Evolutionary conservation across 1,140 invertebrate genomes (phyloP).

Genomic region (Drosophila elegans): DNA sequence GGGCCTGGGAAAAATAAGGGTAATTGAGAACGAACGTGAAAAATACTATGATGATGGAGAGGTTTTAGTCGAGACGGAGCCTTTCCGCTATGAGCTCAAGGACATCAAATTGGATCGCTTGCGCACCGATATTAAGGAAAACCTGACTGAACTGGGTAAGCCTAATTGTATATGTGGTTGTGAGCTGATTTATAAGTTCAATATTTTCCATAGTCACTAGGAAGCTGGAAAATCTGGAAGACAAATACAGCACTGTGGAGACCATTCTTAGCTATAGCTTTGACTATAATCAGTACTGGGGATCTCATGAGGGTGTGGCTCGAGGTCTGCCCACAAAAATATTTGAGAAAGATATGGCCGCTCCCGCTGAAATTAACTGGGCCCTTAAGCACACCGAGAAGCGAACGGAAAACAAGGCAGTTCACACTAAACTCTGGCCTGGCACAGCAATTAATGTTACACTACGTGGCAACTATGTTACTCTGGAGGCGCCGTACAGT

Average conservation of each 20-base stretch:
- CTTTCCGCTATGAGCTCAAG: conserved; percentile 90
- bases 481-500: conserved; percentile 89
- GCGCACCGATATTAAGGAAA: conserved; percentile 86
- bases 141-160: conserved; percentile 86
- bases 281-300: conserved; percentile 90
- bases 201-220: conserved; percentile 84
- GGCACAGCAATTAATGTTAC: conserved; percentile 93
- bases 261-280: conserved; percentile 90
- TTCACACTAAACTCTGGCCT: conserved; percentile 86
- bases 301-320: conserved; percentile 90
- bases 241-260: conserved; percentile 86
- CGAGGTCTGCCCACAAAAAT: conserved; percentile 90
- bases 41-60: conserved; percentile 88
- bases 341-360: conserved; percentile 86
- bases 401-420: conserved; percentile 85
- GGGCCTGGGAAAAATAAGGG: conserved; percentile 88
- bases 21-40: conserved; percentile 87
- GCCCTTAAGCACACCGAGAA: conserved; percentile 87
- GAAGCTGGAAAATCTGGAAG: conserved; percentile 88
- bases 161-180: background rate
- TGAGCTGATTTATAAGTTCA: background rate
- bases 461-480: conserved; percentile 89
- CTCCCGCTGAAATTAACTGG: conserved; percentile 88
- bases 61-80: conserved; percentile 91
- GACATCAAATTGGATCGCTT: conserved; percentile 87